Evolutionary conservation across 2,113 vertebrate genomes (phyloP).

Genomic region (Anseranas semipalmata): DNA sequence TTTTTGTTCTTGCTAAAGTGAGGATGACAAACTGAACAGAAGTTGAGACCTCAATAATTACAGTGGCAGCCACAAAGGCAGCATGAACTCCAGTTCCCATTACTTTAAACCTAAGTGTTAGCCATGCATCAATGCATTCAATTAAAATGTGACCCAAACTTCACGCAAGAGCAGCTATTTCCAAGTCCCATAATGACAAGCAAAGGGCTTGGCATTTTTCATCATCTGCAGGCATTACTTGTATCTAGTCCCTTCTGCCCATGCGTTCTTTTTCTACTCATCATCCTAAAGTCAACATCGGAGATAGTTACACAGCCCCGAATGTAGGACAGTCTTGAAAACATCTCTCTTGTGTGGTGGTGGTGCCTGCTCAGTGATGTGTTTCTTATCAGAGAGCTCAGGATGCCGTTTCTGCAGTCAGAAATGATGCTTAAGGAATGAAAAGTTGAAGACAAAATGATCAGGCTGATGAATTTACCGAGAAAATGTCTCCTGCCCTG

Average conservation of each 20-base stretch:
- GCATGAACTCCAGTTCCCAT: not conserved
- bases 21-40: not conserved
- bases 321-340: not conserved
- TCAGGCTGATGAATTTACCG: not conserved
- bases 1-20: not conserved
- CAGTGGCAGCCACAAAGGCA: not conserved
- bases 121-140: not conserved
- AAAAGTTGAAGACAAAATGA: not conserved
- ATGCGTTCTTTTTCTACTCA: not conserved
- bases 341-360: not conserved
- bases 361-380: not conserved
- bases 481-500: not conserved
- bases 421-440: not conserved
- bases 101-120: not conserved
- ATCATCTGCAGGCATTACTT: not conserved
- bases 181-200: not conserved
- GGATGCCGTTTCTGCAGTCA: not conserved
- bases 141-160: slow-evolving; percentile 34
- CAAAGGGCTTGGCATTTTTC: not conserved
- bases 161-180: not conserved
- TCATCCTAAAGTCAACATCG: not conserved
- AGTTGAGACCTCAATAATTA: not conserved
- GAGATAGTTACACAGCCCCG: not conserved
- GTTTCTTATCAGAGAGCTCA: not conserved
- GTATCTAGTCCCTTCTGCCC: not conserved